These are phyloP conservation scores for Clarias laeviceps DNA, from an alignment of 2,797 vertebrate species.

Conservation along the genomic window DNA sequence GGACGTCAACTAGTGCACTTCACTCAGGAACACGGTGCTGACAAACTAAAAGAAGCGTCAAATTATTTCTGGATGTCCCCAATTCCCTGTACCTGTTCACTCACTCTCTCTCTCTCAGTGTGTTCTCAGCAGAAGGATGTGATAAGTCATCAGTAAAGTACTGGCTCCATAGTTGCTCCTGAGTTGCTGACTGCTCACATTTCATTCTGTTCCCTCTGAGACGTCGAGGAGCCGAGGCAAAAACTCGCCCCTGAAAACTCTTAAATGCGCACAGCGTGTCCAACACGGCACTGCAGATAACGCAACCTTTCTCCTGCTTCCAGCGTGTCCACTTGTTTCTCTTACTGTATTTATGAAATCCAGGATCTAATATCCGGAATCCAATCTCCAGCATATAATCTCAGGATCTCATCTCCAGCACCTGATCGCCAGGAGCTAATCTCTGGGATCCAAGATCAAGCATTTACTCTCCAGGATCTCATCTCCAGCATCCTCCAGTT, in stretches of 20 bases:
- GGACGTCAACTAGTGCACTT: constrained; percentile 28
- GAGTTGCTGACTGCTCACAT: constrained; percentile 64
- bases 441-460: no score
- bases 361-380: background rate
- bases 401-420: no score
- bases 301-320: background rate
- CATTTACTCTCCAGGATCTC: no score
- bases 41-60: constrained; percentile 43
- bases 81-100: constrained; percentile 12
- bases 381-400: background rate
- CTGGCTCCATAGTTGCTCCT: constrained; percentile 42
- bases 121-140: constrained; percentile 56
- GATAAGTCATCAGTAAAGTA: constrained; percentile 53
- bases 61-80: constrained; percentile 44
- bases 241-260: constrained; percentile 42
- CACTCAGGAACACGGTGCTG: constrained; percentile 28
- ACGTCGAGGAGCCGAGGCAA: constrained; percentile 58
- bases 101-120: background rate
- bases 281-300: background rate
- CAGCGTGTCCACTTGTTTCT: background rate
- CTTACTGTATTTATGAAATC: no score
- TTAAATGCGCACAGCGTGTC: background rate
- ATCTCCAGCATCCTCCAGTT: no score
- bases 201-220: constrained; percentile 49
- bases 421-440: no score